phyloP scores from a whole-genome alignment of 2,797 vertebrate genomes.

The Enoplosus armatus region DNA sequence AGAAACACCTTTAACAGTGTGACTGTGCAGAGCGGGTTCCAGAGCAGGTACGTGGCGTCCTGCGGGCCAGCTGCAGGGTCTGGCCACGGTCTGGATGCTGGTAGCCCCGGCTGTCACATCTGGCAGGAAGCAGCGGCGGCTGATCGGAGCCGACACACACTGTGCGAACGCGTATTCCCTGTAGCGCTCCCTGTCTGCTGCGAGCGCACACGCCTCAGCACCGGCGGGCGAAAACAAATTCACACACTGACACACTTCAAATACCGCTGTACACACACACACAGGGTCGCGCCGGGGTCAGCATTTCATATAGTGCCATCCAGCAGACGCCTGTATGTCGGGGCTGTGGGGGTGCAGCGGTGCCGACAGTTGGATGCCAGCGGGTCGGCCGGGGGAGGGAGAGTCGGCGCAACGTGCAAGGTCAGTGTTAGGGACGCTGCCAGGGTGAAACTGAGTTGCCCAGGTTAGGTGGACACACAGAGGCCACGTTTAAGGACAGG shows the following conservation, averaged over 20 bases:
- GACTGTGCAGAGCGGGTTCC: slow-evolving; percentile 3
- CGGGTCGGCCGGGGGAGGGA: slow-evolving; percentile 4
- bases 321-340: not conserved
- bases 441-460: slow-evolving; percentile 19
- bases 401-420: slow-evolving; percentile 23
- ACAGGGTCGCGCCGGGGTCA: slow-evolving; percentile 34
- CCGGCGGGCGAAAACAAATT: slow-evolving; percentile 20
- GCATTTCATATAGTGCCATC: not conserved
- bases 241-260: slow-evolving; percentile 37
- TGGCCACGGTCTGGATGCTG: not conserved
- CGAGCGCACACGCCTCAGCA: not conserved
- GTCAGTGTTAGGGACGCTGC: slow-evolving; percentile 34
- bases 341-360: not conserved
- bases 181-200: slow-evolving; percentile 9
- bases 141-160: slow-evolving; percentile 33
- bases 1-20: not conserved
- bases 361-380: slow-evolving; percentile 13
- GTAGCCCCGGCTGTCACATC: slow-evolving; percentile 31
- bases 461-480: not conserved
- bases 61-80: not conserved
- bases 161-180: slow-evolving; percentile 33
- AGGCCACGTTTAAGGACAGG: not conserved
- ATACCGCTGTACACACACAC: not conserved
- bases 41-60: slow-evolving; percentile 2
- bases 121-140: slow-evolving; percentile 22